Evolutionary conservation across 2,888 invertebrate genomes (phyloP), one percentile per base, ranked within the genome.

Genomic region (Torymus texanus): DNA sequence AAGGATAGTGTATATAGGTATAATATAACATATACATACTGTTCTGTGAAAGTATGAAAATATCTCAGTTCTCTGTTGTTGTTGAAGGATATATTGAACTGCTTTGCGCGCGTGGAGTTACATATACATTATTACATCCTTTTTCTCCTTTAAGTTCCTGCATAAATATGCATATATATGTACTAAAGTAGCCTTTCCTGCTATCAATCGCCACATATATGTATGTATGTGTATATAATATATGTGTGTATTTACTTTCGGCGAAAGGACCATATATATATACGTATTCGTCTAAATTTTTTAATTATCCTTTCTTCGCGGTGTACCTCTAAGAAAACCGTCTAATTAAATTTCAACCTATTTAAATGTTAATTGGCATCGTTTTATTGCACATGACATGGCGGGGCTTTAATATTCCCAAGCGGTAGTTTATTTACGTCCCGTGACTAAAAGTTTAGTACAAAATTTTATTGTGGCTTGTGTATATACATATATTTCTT

Each of bases 291-390:
- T 0, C 53, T 59, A 5, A 24, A 68, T 13, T 13, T 75, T 59
- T 66, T 66, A 66, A 66, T 73, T 29, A 56, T 56, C 50, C 65
- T 65, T 66, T 66, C 56, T 56, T 59, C 51, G 41, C 2, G 13
- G 53, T 5, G 29, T 29, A 5, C 29, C 51, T 63, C 55, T 56
- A 11, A 73, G 73, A 63, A 73, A 73, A 73, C 4, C 24, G 41
- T 68, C 51, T 68, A 68, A 75, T 75, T 68, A 68, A 55, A 75
- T 75, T 68, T 68, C 41, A 68, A 62, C 56, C 56, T 18, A 63
- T 62, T 75, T 62, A 21, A 16, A 68, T 50, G 50, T 56, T 76
- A 76, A 76, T 76, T 59, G 41, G 68, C 59, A 41, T 18, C 68
- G 56, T 50, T 70, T 68, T 55, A 55, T 75, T 65, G 10, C 29